Percentiles rank a stretch among this genome's conserved stretches.
Evolutionary conservation across 1,140 invertebrate species (phyloP).

Genomic region (Trichonephila clavata): DNA sequence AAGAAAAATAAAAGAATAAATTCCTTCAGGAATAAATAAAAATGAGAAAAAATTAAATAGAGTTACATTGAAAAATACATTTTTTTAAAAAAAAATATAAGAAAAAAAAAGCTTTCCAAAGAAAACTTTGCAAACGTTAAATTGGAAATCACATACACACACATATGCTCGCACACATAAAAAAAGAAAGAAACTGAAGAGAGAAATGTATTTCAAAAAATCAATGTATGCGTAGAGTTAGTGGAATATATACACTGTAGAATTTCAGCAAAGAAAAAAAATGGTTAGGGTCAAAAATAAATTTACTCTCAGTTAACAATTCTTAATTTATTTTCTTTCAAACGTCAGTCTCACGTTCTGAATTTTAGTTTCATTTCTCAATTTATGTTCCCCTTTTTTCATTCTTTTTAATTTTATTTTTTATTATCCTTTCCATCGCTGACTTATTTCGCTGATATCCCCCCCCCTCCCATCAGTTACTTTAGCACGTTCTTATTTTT

Average conservation of each 20-base stretch:
- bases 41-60: neutral
- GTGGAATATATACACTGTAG: neutral
- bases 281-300: slow-evolving; percentile 3
- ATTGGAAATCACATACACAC: neutral
- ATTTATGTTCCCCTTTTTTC: slow-evolving; percentile 47
- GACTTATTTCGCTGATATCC: neutral
- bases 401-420: slow-evolving; percentile 35
- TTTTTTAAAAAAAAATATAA: too few relatives aligned
- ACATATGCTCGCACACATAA: neutral
- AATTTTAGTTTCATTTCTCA: slow-evolving; percentile 69
- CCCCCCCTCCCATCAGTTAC: neutral
- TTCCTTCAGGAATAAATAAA: neutral
- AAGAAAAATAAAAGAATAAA: neutral
- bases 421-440: neutral
- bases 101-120: neutral
- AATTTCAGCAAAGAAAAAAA: neutral
- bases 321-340: slow-evolving; percentile 69
- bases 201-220: slow-evolving; percentile 4
- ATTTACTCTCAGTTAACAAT: slow-evolving; percentile 45
- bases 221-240: slow-evolving; percentile 23
- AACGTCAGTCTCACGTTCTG: slow-evolving; percentile 49
- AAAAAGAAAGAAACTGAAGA: neutral
- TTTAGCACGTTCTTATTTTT: slow-evolving; percentile 48
- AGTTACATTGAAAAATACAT: neutral
- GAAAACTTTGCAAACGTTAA: neutral